Conservation (phyloP, 2,888 invertebrate species). For the Mythimna loreyi region DNA sequence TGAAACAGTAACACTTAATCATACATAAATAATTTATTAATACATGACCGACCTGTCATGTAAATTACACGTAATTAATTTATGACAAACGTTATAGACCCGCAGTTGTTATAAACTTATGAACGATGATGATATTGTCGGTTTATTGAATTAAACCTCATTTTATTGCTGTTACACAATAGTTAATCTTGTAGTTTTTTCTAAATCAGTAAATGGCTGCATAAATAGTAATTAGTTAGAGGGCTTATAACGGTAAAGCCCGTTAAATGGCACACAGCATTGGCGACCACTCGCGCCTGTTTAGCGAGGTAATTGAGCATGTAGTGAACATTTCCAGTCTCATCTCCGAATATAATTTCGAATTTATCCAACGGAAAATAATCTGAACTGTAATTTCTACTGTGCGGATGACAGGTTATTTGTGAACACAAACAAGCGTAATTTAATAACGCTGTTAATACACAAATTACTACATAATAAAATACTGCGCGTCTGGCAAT, state of each 20-base stretch:
- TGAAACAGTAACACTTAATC: slow-evolving; percentile 32
- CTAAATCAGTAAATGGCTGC: slow-evolving; percentile 6
- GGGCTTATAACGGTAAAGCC: slow-evolving; percentile 42
- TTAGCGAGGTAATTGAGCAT: slow-evolving; percentile 74
- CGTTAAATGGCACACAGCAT: slow-evolving; percentile 51
- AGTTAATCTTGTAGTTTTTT: slow-evolving; percentile 10
- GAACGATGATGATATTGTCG: slow-evolving; percentile 33
- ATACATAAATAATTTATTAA: slow-evolving; percentile 37
- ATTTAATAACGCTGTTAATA: slow-evolving; percentile 40
- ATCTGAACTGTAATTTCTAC: slow-evolving; percentile 53
- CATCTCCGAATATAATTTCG: slow-evolving; percentile 61
- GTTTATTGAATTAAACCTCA: slow-evolving; percentile 36
- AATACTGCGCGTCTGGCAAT: slow-evolving; percentile 21
- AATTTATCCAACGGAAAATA: slow-evolving; percentile 60
- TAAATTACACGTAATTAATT: slow-evolving; percentile 42
- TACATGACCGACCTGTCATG: slow-evolving; percentile 31
- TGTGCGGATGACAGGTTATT: slow-evolving; percentile 59
- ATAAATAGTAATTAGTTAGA: slow-evolving; percentile 9
- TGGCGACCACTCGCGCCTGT: slow-evolving; percentile 60
- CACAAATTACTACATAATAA: slow-evolving; percentile 28
- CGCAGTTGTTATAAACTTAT: slow-evolving; percentile 8
- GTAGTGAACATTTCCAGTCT: slow-evolving; percentile 66
- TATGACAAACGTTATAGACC: slow-evolving; percentile 11
- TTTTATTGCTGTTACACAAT: slow-evolving; percentile 16
- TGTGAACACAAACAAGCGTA: slow-evolving; percentile 44